These are phyloP conservation scores for Colaptes auratus DNA, from an alignment of 2,113 vertebrate species.

Conservation along the genomic window DNA sequence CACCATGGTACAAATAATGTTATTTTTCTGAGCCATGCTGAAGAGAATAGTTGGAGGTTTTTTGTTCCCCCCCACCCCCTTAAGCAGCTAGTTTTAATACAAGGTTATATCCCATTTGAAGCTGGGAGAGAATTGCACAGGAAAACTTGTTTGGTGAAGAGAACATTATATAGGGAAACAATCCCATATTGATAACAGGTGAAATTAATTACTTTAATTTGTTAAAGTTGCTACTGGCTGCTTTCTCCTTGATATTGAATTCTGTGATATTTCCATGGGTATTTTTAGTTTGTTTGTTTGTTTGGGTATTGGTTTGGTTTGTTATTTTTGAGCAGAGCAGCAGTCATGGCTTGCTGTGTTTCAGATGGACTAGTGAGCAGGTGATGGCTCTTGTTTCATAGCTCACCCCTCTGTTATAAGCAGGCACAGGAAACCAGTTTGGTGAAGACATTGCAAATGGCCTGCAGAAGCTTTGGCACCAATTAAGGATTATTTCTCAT, in stretches of 20 bases:
- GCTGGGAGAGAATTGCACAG: neutral
- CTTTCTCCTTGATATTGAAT: neutral
- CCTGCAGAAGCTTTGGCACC: neutral
- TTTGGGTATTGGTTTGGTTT: no score
- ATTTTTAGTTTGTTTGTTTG: neutral
- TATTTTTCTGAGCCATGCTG: neutral
- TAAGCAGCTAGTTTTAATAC: neutral
- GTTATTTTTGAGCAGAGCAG: neutral
- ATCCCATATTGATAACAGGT: neutral
- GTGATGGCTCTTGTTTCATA: neutral
- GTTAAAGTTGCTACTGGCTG: neutral
- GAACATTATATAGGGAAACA: neutral
- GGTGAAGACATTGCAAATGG: neutral
- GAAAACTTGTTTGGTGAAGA: neutral
- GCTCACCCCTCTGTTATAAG: neutral
- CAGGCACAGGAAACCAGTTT: neutral
- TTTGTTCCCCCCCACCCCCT: neutral
- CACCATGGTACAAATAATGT: fast-evolving
- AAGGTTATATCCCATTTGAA: neutral
- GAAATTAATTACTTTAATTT: neutral
- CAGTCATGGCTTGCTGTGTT: neutral
- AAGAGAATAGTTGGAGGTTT: neutral
- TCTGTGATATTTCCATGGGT: neutral
- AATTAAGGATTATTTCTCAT: neutral
- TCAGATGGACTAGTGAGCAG: neutral